Evolutionary conservation across 1,140 invertebrate species (phyloP).

Genomic region (Brachionus calyciflorus): DNA sequence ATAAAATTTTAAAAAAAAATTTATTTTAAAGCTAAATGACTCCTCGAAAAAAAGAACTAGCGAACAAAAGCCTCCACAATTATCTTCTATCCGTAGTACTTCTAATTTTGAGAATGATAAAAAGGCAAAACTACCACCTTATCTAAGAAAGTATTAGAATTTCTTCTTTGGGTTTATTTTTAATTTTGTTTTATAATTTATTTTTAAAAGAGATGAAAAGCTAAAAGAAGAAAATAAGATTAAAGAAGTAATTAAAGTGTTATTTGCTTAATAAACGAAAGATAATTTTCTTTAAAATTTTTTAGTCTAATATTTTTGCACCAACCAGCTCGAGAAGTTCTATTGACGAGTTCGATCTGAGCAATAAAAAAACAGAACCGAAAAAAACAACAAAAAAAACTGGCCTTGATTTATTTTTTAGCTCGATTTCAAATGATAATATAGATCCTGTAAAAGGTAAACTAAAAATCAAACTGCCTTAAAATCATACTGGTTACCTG

Average conservation of each 20-base stretch:
- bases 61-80: background rate
- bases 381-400: background rate
- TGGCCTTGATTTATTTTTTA: constrained; percentile 27
- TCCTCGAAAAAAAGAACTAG: background rate
- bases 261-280: no score
- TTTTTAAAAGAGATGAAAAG: constrained; percentile 5
- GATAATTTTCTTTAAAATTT: background rate
- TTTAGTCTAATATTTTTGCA: constrained; percentile 19
- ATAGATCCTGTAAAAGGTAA: constrained; percentile 12
- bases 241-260: background rate
- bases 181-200: background rate
- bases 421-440: background rate
- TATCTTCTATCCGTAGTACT: background rate
- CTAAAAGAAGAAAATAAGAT: background rate
- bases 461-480: no score
- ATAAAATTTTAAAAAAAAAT: background rate
- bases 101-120: background rate
- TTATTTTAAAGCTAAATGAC: constrained; percentile 1
- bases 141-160: background rate
- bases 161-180: background rate
- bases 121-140: constrained; percentile 19
- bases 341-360: background rate
- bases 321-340: constrained; percentile 2
- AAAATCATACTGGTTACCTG: no score
- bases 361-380: background rate